Evolutionary conservation across 92 coral and sea anemone genomes (phyloP).

Genomic region (Bergia puertoricense): DNA sequence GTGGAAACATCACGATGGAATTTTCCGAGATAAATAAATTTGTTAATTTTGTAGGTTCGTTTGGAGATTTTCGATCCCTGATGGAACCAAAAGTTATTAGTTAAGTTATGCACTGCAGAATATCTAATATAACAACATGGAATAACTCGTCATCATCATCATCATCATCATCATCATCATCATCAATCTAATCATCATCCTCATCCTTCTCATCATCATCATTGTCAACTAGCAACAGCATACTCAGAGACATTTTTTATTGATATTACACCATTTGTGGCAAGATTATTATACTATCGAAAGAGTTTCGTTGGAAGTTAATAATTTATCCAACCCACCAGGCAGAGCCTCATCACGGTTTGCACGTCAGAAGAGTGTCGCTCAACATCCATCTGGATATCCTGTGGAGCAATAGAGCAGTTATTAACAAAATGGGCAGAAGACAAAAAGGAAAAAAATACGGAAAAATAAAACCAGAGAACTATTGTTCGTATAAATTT

Average conservation of each 20-base stretch:
- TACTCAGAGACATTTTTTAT: not conserved
- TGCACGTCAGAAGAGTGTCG: slow-evolving; percentile 84
- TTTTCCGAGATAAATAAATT: too few species aligned
- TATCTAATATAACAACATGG: too few species aligned
- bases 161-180: too few species aligned
- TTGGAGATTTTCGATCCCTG: too few species aligned
- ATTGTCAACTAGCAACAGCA: not conserved
- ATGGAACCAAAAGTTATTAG: too few species aligned
- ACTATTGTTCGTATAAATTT: not conserved
- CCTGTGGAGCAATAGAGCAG: slow-evolving; percentile 43
- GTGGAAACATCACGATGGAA: too few species aligned
- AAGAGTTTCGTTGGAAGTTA: not conserved
- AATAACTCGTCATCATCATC: not conserved
- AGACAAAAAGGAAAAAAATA: not conserved
- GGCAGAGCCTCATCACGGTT: slow-evolving; percentile 86
- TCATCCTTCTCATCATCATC: not conserved
- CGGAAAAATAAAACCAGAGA: not conserved
- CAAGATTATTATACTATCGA: not conserved
- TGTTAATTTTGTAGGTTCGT: too few species aligned
- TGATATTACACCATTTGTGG: not conserved
- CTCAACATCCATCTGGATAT: slow-evolving; percentile 84
- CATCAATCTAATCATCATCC: too few species aligned
- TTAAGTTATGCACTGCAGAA: too few species aligned
- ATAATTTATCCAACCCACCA: slow-evolving; percentile 54
- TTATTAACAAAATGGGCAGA: not conserved